These are phyloP conservation scores for Heliconius erato DNA, from an alignment of 2,888 invertebrate genomes.

Conservation along the genomic window DNA sequence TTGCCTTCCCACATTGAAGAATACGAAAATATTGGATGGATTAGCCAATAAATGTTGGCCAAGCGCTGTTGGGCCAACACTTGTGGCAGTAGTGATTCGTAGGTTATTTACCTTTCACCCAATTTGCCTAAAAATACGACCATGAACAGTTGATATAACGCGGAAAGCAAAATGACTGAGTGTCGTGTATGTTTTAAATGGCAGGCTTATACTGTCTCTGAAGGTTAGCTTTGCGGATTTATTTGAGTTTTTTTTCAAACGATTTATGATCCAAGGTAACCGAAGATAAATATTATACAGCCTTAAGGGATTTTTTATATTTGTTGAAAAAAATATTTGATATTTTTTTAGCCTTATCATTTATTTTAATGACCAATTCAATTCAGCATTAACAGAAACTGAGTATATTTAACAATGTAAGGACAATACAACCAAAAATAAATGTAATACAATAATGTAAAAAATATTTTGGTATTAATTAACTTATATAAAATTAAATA, in stretches of 20 bases:
- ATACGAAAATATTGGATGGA: slow-evolving; percentile 9
- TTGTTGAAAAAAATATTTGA: slow-evolving; percentile 18
- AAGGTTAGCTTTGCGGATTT: slow-evolving; percentile 45
- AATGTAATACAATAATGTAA: not conserved
- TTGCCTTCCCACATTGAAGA: slow-evolving; percentile 1
- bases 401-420: too few species aligned
- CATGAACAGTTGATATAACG: slow-evolving; percentile 61
- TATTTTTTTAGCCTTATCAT: not conserved
- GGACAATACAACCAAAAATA: not conserved
- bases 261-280: slow-evolving; percentile 41
- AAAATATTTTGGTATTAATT: not conserved
- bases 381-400: not conserved
- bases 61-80: slow-evolving; percentile 15
- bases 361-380: not conserved
- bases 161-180: slow-evolving; percentile 53
- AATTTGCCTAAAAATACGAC: slow-evolving; percentile 74
- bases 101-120: slow-evolving; percentile 77
- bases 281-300: slow-evolving; percentile 31
- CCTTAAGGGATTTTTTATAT: slow-evolving; percentile 2
- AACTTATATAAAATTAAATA: not conserved
- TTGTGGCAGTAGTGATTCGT: slow-evolving; percentile 63
- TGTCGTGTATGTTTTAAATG: slow-evolving; percentile 51
- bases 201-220: slow-evolving; percentile 54
- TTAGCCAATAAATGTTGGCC: slow-evolving; percentile 29
- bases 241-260: slow-evolving; percentile 32